A percentile compares a stretch with the other conserved stretches of the same genome.
These are phyloP conservation scores for Melinopterus prodromus DNA, from an alignment of 2,888 invertebrate genomes.

Conservation along the genomic window DNA sequence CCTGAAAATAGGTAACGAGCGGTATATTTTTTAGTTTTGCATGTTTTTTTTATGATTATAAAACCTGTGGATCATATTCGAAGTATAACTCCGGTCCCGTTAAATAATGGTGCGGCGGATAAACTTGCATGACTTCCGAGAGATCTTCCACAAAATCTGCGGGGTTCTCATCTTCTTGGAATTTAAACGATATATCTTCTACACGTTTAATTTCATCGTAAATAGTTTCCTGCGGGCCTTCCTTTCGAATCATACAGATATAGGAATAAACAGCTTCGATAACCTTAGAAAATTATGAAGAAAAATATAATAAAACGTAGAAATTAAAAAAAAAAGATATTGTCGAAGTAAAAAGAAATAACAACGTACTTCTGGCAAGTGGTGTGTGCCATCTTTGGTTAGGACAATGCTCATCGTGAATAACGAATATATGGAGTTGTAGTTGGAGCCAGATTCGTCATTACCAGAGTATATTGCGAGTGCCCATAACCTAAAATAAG, in stretches of 20 bases:
- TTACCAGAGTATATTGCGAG: slow-evolving; percentile 75
- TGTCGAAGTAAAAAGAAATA: neutral
- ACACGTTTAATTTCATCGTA: slow-evolving; percentile 79
- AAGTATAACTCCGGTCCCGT: slow-evolving; percentile 78
- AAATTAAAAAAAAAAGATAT: too few relatives aligned
- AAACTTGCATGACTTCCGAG: slow-evolving; percentile 82
- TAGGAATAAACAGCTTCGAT: slow-evolving; percentile 82
- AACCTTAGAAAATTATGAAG: slow-evolving; percentile 64
- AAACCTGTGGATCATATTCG: slow-evolving; percentile 76
- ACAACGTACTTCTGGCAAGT: slow-evolving; percentile 68
- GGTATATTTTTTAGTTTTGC: neutral
- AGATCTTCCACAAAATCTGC: slow-evolving; percentile 81
- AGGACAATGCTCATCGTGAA: slow-evolving; percentile 78
- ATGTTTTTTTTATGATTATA: slow-evolving; percentile 12
- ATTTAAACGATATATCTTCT: slow-evolving; percentile 77
- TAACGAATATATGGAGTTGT: slow-evolving; percentile 79
- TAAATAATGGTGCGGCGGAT: slow-evolving; percentile 79
- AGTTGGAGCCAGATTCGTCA: slow-evolving; percentile 78
- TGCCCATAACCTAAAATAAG: slow-evolving; percentile 77
- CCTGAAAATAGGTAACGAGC: slow-evolving; percentile 54
- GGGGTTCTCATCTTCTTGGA: slow-evolving; percentile 74
- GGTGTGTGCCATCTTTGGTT: slow-evolving; percentile 78
- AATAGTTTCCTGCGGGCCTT: slow-evolving; percentile 68
- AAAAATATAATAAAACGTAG: too few relatives aligned
- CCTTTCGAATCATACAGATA: slow-evolving; percentile 73